A percentile compares a stretch with the other conserved stretches of the same genome.
These are phyloP conservation scores for Phaenicophaeus curvirostris DNA, from an alignment of 2,797 vertebrate species.

Conservation along the genomic window DNA sequence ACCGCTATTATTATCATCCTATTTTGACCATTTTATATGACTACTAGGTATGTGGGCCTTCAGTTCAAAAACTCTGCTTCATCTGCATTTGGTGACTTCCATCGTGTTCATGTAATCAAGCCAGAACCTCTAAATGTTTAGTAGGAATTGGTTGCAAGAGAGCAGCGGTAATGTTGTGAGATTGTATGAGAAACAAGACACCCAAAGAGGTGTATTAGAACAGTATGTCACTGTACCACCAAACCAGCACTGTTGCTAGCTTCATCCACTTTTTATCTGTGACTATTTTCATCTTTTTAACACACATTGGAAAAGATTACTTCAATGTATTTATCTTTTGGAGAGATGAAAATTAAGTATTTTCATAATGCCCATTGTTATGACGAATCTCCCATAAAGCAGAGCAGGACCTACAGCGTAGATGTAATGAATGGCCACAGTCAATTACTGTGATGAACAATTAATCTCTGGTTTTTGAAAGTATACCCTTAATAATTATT, in stretches of 20 bases:
- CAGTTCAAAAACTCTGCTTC: background rate
- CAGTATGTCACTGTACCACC: background rate
- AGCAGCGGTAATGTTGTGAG: background rate
- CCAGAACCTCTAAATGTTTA: background rate
- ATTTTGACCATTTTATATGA: background rate
- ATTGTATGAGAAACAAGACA: background rate
- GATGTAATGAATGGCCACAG: background rate
- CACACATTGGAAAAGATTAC: background rate
- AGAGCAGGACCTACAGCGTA: background rate
- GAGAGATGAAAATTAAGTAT: background rate
- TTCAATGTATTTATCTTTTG: background rate
- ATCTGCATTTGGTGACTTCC: background rate
- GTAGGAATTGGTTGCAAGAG: background rate
- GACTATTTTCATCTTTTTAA: background rate
- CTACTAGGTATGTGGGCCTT: background rate
- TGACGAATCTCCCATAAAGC: background rate
- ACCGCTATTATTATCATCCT: background rate
- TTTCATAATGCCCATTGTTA: background rate
- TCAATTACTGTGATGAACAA: conserved; percentile 6
- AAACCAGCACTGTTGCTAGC: background rate
- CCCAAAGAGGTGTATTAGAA: background rate
- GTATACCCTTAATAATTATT: conserved; percentile 30
- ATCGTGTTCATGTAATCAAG: background rate
- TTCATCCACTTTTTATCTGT: background rate
- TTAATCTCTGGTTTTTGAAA: conserved; percentile 48